Percentiles rank a stretch among this genome's conserved stretches.
Conservation (phyloP, 2,888 invertebrate species). For the Stegana nigrithorax region DNA sequence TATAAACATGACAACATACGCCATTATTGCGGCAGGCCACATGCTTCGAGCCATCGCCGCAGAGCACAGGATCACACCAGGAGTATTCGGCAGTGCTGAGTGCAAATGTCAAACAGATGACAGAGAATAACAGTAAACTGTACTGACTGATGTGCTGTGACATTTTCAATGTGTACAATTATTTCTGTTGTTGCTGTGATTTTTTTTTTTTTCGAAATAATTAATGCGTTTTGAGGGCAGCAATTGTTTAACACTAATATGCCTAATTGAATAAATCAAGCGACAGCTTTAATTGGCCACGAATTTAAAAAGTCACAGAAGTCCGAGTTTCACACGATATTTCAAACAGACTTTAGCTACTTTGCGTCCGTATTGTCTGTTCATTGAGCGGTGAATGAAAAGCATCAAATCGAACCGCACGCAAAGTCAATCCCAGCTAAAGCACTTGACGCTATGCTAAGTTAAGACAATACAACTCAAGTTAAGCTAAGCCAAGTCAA, state of each 20-base stretch:
- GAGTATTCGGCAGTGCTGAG: constrained; percentile 38
- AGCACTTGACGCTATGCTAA: too few species aligned
- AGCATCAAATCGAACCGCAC: constrained; percentile 41
- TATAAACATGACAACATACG: constrained; percentile 38
- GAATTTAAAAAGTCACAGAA: not conserved
- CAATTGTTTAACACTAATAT: too few species aligned
- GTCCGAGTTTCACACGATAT: constrained; percentile 21
- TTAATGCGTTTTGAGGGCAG: too few species aligned
- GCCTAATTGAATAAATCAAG: constrained; percentile 11
- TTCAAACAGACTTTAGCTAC: constrained; percentile 42
- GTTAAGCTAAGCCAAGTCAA: constrained; percentile 55
- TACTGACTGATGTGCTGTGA: not conserved
- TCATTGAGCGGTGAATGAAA: constrained; percentile 55
- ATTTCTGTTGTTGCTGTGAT: constrained; percentile 25
- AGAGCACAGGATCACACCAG: constrained; percentile 61
- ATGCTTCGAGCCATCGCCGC: constrained; percentile 48
- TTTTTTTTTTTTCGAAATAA: constrained; percentile 31
- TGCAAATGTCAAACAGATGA: constrained; percentile 11
- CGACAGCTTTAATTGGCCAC: constrained; percentile 5
- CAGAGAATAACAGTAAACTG: too few species aligned
- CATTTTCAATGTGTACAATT: constrained; percentile 15
- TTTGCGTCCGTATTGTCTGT: constrained; percentile 47
- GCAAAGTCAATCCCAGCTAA: constrained; percentile 41
- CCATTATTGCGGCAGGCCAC: constrained; percentile 65
- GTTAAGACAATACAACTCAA: constrained; percentile 39